These are phyloP conservation scores for Etia nguti DNA, from an alignment of 2,113 vertebrate species.

Conservation along the genomic window DNA sequence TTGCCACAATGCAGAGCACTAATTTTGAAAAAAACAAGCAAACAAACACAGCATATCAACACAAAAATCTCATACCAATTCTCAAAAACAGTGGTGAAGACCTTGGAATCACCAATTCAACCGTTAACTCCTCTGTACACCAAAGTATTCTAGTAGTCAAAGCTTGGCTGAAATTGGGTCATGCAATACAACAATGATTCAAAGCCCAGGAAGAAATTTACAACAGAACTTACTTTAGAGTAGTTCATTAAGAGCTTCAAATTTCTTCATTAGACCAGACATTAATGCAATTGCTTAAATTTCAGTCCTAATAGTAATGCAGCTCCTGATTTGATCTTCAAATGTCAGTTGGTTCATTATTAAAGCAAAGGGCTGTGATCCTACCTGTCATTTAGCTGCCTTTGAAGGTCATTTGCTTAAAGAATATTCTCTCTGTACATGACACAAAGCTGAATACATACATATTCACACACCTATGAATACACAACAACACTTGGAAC, in stretches of 20 bases:
- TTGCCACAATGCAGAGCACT: background rate
- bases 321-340: conserved; percentile 45
- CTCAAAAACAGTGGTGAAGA: background rate
- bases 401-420: conserved; percentile 58
- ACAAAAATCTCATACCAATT: background rate
- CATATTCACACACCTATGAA: background rate
- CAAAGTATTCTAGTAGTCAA: background rate
- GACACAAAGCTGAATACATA: background rate
- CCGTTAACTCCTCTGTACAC: background rate
- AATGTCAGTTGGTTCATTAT: conserved; percentile 63
- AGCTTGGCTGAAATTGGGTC: background rate
- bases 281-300: background rate
- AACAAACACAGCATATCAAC: background rate
- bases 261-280: background rate
- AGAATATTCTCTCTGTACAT: conserved; percentile 42
- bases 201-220: background rate
- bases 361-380: conserved; percentile 23
- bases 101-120: background rate
- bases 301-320: conserved; percentile 13
- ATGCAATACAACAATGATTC: background rate
- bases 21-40: background rate
- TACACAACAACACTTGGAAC: background rate
- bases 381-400: conserved; percentile 44
- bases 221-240: background rate
- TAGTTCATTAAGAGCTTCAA: background rate